Evolutionary conservation across 2,888 invertebrate genomes (phyloP).

Genomic region (Achlya flavicornis): DNA sequence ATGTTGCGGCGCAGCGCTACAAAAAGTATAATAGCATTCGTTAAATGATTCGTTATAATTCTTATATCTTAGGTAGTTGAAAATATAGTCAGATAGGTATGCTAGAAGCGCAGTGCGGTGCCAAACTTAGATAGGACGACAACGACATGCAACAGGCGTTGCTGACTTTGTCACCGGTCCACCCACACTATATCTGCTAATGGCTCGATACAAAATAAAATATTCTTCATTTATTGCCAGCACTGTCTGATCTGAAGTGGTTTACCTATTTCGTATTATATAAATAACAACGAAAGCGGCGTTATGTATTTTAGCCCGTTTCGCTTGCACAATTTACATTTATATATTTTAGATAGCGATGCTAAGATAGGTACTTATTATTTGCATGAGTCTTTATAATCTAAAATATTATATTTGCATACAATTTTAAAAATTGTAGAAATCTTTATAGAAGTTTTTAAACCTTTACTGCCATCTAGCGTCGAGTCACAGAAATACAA

Average conservation of each 20-base stretch:
- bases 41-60: too few relatives aligned
- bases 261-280: slow-evolving; percentile 1
- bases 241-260: background rate
- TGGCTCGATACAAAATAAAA: slow-evolving; percentile 36
- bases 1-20: too few relatives aligned
- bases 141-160: slow-evolving; percentile 28
- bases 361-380: too few relatives aligned
- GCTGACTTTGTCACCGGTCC: slow-evolving; percentile 31
- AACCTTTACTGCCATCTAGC: slow-evolving; percentile 15
- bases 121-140: slow-evolving; percentile 18
- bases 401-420: background rate
- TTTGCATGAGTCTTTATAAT: too few relatives aligned
- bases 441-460: background rate
- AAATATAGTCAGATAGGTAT: too few relatives aligned
- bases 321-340: too few relatives aligned
- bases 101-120: background rate
- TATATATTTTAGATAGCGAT: too few relatives aligned
- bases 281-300: too few relatives aligned
- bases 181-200: slow-evolving; percentile 32
- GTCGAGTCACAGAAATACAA: slow-evolving; percentile 10
- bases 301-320: background rate
- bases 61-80: too few relatives aligned
- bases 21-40: too few relatives aligned
- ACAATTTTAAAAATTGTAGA: background rate
- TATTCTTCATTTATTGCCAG: slow-evolving; percentile 19